These are phyloP conservation scores for Glyptemys insculpta DNA, from an alignment of 2,797 vertebrate species.

Conservation along the genomic window DNA sequence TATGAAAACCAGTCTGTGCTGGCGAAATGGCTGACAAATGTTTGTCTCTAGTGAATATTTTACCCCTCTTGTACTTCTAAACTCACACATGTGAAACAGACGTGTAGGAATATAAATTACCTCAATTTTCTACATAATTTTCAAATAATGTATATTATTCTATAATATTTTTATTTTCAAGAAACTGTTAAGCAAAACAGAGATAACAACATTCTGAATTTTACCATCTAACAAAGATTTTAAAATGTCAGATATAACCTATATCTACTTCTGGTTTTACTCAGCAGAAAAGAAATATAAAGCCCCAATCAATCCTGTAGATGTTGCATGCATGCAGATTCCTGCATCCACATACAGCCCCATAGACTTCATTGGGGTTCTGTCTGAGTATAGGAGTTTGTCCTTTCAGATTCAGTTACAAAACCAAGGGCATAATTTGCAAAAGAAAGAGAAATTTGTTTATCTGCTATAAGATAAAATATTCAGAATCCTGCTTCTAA, in stretches of 20 bases:
- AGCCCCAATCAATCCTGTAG: background rate
- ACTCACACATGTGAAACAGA: background rate
- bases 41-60: constrained; percentile 5
- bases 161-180: background rate
- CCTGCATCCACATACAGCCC: background rate
- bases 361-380: background rate
- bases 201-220: background rate
- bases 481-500: background rate
- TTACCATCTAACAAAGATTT: background rate
- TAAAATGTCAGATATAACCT: background rate
- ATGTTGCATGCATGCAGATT: background rate
- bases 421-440: background rate
- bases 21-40: background rate
- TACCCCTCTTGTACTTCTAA: background rate
- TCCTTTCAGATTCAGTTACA: background rate
- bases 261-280: background rate
- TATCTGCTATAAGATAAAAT: background rate
- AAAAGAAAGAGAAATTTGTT: background rate
- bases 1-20: background rate
- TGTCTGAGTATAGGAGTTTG: background rate
- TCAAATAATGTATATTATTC: background rate
- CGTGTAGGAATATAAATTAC: background rate
- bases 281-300: background rate
- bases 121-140: background rate
- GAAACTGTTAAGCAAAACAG: constrained; percentile 13